phyloP scores from a whole-genome alignment of 2,113 vertebrate species.

The Gulo gulo region DNA sequence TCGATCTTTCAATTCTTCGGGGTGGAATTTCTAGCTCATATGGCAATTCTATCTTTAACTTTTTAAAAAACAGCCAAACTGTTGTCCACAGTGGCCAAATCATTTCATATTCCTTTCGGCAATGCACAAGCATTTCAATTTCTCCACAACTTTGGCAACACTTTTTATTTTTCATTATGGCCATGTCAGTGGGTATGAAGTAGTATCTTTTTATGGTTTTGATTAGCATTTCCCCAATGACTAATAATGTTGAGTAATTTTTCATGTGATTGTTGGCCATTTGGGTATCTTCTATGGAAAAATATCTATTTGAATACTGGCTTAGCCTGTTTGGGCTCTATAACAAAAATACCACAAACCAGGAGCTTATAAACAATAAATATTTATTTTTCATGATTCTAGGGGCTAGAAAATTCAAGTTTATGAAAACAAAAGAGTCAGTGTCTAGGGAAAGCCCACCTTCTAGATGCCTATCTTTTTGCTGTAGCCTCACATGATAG shows the following conservation, averaged over 20 bases:
- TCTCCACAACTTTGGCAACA: not conserved
- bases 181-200: not conserved
- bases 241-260: conserved; percentile 7
- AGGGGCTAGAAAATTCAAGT: not conserved
- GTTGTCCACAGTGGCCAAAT: not conserved
- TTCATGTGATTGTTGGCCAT: not conserved
- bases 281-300: not conserved
- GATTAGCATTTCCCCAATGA: conserved; percentile 12
- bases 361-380: not conserved
- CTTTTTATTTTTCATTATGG: not conserved
- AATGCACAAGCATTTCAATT: not conserved
- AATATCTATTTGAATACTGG: not conserved
- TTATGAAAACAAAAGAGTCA: not conserved
- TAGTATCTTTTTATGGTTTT: conserved; percentile 1
- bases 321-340: not conserved
- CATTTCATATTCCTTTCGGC: not conserved
- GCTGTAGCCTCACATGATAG: not conserved
- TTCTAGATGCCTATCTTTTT: not conserved
- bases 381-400: not conserved
- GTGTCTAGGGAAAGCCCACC: not conserved
- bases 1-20: not conserved
- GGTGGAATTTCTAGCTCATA: not conserved
- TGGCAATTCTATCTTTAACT: not conserved
- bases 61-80: not conserved
- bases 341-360: conserved; percentile 2